These are phyloP conservation scores for Drosophila lini DNA, from an alignment of 1,140 invertebrate species.

Conservation along the genomic window DNA sequence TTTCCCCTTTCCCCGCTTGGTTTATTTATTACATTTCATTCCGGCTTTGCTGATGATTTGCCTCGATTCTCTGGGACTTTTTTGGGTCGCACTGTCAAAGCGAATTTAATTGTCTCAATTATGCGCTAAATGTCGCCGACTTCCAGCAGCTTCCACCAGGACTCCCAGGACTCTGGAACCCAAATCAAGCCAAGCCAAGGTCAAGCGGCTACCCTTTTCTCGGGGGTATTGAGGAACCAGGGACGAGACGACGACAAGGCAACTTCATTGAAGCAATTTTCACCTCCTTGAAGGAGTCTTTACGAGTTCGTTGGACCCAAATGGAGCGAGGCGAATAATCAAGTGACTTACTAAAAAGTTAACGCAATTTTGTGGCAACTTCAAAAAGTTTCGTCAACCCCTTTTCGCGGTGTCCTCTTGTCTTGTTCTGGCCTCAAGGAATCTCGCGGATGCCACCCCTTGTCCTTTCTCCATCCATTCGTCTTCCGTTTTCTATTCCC, in stretches of 20 bases:
- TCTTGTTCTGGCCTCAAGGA: constrained; percentile 13
- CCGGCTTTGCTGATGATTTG: constrained; percentile 63
- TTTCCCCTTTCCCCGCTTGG: not conserved
- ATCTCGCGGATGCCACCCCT: constrained; percentile 17
- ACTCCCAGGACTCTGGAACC: constrained; percentile 28
- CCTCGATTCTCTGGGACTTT: constrained; percentile 35
- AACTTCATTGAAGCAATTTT: constrained; percentile 69
- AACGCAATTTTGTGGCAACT: constrained; percentile 80
- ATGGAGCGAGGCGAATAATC: constrained; percentile 59
- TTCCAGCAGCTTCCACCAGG: constrained; percentile 30
- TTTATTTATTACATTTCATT: constrained; percentile 75
- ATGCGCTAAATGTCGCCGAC: constrained; percentile 71
- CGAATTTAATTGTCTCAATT: constrained; percentile 82
- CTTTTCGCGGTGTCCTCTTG: constrained; percentile 31
- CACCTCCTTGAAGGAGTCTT: constrained; percentile 32
- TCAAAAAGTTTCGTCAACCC: constrained; percentile 75
- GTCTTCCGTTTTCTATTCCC: constrained; percentile 7
- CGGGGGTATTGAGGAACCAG: not conserved
- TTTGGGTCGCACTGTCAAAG: constrained; percentile 73
- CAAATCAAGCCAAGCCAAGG: constrained; percentile 69
- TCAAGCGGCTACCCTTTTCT: constrained; percentile 34
- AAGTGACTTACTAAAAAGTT: constrained; percentile 82
- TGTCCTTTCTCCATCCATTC: not conserved
- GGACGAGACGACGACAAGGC: constrained; percentile 21
- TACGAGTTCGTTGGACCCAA: constrained; percentile 20